Percentiles rank a stretch among this genome's conserved stretches.
Evolutionary conservation across 2,113 vertebrate genomes (phyloP).

Genomic region (Clarias batrachus): DNA sequence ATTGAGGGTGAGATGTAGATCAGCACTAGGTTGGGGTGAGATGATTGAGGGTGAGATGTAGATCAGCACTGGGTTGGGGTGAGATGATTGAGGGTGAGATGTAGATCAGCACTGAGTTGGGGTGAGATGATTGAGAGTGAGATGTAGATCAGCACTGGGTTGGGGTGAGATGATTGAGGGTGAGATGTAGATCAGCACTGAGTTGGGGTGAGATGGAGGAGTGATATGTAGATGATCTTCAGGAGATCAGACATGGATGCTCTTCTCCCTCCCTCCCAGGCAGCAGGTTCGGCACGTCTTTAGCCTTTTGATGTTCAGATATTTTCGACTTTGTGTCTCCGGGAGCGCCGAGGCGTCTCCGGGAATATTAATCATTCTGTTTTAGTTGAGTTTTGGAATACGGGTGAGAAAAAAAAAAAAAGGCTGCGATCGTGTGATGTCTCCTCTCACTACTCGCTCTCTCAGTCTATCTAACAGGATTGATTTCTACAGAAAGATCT

Average conservation of each 20-base stretch:
- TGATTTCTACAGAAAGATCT: constrained; percentile 19
- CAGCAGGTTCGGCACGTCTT: constrained; percentile 42
- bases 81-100: neutral
- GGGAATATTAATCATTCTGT: constrained; percentile 46
- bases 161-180: neutral
- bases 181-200: neutral
- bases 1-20: neutral
- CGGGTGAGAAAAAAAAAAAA: constrained; percentile 23
- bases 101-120: neutral
- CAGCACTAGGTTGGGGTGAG: neutral
- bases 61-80: neutral
- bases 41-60: neutral
- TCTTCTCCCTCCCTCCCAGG: neutral
- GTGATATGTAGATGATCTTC: neutral
- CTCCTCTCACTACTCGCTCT: neutral
- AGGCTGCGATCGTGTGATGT: constrained; percentile 41
- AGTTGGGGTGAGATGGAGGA: neutral
- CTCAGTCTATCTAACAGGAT: constrained; percentile 1
- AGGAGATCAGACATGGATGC: neutral
- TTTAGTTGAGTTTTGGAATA: constrained; percentile 48
- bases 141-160: neutral
- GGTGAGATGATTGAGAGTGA: neutral
- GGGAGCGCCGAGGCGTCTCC: constrained; percentile 23
- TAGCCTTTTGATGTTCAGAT: constrained; percentile 41
- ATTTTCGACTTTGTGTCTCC: constrained; percentile 37